A percentile compares a stretch with the other conserved stretches of the same genome.
Evolutionary conservation across 2,113 vertebrate species (phyloP).

Genomic region (Reinhardtius hippoglossoides): DNA sequence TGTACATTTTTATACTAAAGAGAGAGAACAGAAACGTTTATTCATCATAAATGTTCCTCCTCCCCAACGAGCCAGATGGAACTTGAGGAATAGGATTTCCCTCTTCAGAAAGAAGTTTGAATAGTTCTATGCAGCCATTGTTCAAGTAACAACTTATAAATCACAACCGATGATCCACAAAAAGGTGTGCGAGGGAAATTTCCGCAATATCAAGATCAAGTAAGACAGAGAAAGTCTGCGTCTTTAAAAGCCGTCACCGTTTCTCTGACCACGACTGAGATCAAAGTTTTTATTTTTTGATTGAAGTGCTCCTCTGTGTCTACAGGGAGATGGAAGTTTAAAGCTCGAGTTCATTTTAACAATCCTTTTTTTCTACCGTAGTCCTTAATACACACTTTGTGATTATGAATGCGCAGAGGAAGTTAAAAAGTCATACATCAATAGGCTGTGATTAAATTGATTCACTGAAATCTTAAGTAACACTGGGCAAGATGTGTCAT

Average conservation of each 20-base stretch:
- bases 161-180: conserved; percentile 28
- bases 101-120: conserved; percentile 23
- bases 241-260: conserved; percentile 27
- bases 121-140: neutral
- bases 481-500: conserved; percentile 2
- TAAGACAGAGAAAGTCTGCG: conserved; percentile 5
- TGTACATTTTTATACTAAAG: conserved; percentile 37
- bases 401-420: conserved; percentile 27
- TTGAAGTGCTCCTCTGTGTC: too few relatives aligned
- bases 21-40: conserved; percentile 29
- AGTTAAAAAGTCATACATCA: conserved; percentile 7
- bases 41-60: conserved; percentile 11
- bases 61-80: conserved; percentile 14
- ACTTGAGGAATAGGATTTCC: conserved; percentile 10
- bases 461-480: conserved; percentile 17
- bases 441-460: conserved; percentile 15
- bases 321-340: too few relatives aligned
- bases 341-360: conserved; percentile 12
- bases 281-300: too few relatives aligned
- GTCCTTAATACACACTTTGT: conserved; percentile 10
- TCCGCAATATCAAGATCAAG: neutral
- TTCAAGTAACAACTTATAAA: conserved; percentile 33
- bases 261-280: conserved; percentile 27
- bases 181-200: conserved; percentile 17
- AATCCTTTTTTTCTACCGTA: conserved; percentile 2